phyloP scores from a whole-genome alignment of 2,888 invertebrate species.

The Oxystoma pomonae region DNA sequence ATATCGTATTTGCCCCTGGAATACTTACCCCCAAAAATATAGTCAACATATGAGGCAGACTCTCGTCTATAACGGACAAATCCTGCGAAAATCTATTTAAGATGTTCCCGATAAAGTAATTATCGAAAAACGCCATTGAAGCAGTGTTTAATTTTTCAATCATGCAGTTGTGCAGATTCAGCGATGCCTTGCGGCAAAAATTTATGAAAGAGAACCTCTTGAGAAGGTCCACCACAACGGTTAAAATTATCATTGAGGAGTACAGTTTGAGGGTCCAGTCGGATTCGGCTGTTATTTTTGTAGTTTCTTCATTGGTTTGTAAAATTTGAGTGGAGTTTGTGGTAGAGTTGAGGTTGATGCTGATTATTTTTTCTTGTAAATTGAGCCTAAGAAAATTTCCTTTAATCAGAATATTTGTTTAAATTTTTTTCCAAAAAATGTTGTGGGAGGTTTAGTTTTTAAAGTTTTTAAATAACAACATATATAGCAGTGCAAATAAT shows the following conservation, averaged over 20 bases:
- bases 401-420: no score
- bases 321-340: constrained; percentile 4
- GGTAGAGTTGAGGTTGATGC: constrained; percentile 7
- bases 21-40: constrained; percentile 28
- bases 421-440: no score
- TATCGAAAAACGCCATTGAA: constrained; percentile 37
- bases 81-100: constrained; percentile 40
- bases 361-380: constrained; percentile 25
- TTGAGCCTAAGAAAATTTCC: constrained; percentile 34
- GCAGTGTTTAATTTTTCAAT: constrained; percentile 30
- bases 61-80: constrained; percentile 34
- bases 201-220: constrained; percentile 15
- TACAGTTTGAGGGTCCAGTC: constrained; percentile 31
- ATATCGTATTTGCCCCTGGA: no score
- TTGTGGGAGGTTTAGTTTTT: no score
- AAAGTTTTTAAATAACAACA: no score
- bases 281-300: background rate
- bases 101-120: constrained; percentile 38
- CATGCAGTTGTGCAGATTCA: constrained; percentile 36
- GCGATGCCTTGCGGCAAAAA: constrained; percentile 31
- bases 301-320: constrained; percentile 4
- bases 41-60: constrained; percentile 27
- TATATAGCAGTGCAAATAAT: no score
- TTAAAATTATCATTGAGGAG: constrained; percentile 30
- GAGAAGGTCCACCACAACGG: constrained; percentile 30